phyloP scores from a whole-genome alignment of 2,797 vertebrate species.

The Schizopygopsis malacanthus region DNA sequence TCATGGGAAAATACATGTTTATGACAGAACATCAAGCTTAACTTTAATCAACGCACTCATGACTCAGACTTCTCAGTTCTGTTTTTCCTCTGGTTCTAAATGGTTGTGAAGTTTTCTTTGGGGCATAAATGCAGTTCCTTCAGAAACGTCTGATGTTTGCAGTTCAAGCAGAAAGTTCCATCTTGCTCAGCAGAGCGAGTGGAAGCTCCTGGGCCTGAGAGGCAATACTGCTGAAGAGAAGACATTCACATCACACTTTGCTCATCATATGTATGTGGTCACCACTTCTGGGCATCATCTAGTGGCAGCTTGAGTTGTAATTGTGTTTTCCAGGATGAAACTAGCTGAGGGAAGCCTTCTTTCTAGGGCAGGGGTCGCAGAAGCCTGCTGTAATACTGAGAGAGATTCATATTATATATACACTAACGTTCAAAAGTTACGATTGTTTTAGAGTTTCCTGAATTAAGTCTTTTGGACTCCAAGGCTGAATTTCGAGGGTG shows the following conservation, averaged over 20 bases:
- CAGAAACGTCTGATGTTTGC: conserved; percentile 41
- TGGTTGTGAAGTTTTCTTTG: not conserved
- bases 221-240: conserved; percentile 21
- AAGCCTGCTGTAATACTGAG: not conserved
- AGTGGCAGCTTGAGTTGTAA: conserved; percentile 1
- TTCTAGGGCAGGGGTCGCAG: not conserved
- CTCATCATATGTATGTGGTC: not conserved
- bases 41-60: not conserved
- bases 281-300: conserved; percentile 33
- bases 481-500: not conserved
- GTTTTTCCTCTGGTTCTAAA: not conserved
- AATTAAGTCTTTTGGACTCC: not conserved
- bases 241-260: conserved; percentile 2
- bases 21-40: conserved; percentile 14
- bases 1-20: not conserved
- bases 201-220: conserved; percentile 30
- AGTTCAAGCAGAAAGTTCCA: conserved; percentile 47
- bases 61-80: not conserved
- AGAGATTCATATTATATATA: not conserved
- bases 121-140: conserved; percentile 25
- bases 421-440: not conserved
- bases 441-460: not conserved
- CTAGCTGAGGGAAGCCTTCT: conserved; percentile 10
- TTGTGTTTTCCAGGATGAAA: conserved; percentile 12
- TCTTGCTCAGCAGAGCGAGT: conserved; percentile 38